A percentile compares a stretch with the other conserved stretches of the same genome.
Evolutionary conservation across 2,888 invertebrate species (phyloP).

Genomic region (Athetis lepigone): DNA sequence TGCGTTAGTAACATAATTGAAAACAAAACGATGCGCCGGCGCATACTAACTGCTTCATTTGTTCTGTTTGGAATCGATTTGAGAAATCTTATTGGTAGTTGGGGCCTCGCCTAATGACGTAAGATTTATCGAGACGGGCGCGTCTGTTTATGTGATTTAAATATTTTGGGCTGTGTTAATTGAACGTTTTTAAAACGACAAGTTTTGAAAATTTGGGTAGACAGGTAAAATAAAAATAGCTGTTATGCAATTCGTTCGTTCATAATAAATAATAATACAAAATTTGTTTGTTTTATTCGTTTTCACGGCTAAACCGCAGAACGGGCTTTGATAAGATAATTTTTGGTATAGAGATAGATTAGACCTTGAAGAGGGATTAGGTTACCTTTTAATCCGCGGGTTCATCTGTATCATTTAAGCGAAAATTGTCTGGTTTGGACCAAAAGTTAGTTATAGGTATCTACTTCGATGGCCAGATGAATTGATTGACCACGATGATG

Average conservation of each 20-base stretch:
- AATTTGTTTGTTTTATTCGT: no score
- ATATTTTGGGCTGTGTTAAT: conserved; percentile 17
- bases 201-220: not conserved
- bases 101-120: conserved; percentile 59
- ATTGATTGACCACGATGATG: no score
- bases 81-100: conserved; percentile 63
- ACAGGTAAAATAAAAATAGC: not conserved
- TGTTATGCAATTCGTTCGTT: not conserved
- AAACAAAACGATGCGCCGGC: conserved; percentile 70
- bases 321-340: no score
- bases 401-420: no score
- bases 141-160: conserved; percentile 28
- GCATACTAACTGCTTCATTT: conserved; percentile 80
- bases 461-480: no score
- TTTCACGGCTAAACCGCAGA: no score
- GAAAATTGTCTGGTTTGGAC: no score
- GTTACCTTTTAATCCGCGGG: no score
- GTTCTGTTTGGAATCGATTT: conserved; percentile 68
- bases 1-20: conserved; percentile 68
- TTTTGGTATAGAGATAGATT: no score
- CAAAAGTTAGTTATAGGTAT: no score
- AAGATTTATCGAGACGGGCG: conserved; percentile 53
- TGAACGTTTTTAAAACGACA: not conserved
- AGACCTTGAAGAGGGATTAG: no score
- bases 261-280: no score